phyloP scores from a whole-genome alignment of 2,888 invertebrate genomes.

The Xanthorhoe designata region DNA sequence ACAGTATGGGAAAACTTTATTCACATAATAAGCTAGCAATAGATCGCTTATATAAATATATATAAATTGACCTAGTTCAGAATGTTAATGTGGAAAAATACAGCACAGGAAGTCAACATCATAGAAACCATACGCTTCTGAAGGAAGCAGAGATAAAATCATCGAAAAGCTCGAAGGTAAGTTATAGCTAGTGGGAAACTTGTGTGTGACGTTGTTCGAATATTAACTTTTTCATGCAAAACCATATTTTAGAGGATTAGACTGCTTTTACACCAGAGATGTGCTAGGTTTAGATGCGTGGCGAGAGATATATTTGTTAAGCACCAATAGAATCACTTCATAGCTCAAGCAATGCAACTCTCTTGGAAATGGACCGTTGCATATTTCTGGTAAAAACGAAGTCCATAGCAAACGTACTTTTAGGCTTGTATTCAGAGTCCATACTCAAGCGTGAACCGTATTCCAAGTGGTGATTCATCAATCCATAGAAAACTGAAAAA shows the following conservation, averaged over 20 bases:
- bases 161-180: neutral
- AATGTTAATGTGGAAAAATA: neutral
- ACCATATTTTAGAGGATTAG: neutral
- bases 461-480: too few relatives aligned
- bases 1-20: constrained; percentile 12
- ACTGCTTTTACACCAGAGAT: too few relatives aligned
- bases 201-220: neutral
- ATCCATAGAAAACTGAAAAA: too few relatives aligned
- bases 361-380: too few relatives aligned
- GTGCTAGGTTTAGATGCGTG: too few relatives aligned
- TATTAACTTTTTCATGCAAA: neutral
- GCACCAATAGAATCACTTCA: too few relatives aligned
- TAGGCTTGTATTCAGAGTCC: too few relatives aligned
- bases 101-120: neutral
- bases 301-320: too few relatives aligned
- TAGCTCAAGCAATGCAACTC: too few relatives aligned
- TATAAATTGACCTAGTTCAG: neutral
- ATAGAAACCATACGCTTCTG: neutral
- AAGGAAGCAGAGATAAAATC: neutral
- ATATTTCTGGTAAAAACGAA: too few relatives aligned
- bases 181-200: neutral
- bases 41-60: neutral
- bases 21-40: constrained; percentile 1
- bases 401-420: neutral
- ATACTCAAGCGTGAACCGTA: too few relatives aligned